Percentiles rank a stretch among this genome's conserved stretches.
phyloP scores from a whole-genome alignment of 2,888 invertebrate genomes.

The Plebejus anna region DNA sequence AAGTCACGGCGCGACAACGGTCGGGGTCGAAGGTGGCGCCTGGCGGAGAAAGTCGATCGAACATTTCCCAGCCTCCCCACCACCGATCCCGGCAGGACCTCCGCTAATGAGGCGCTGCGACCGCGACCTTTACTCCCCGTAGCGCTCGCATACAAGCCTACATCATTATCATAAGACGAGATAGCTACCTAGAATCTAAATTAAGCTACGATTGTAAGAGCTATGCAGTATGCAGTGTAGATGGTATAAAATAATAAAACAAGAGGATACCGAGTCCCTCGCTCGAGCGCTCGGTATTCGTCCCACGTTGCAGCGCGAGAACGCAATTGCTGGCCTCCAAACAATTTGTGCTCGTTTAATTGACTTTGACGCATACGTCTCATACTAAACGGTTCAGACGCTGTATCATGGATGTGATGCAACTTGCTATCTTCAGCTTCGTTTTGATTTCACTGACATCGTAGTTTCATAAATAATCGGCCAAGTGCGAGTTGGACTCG shows the following conservation, averaged over 20 bases:
- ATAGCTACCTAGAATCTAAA: background rate
- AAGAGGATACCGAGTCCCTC: background rate
- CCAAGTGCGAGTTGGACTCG: no score
- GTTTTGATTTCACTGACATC: background rate
- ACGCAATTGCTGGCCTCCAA: constrained; percentile 17
- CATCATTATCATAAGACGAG: no score
- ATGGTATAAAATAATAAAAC: background rate
- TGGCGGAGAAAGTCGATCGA: background rate
- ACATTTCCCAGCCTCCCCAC: background rate
- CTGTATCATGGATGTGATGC: background rate
- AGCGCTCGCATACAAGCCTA: background rate
- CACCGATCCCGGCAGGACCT: background rate
- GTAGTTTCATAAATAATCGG: background rate
- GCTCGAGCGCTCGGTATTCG: background rate
- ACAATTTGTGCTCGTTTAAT: constrained; percentile 11
- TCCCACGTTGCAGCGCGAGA: background rate
- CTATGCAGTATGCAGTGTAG: background rate
- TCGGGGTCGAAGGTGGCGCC: background rate
- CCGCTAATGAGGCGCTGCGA: background rate
- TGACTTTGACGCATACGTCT: constrained; percentile 15
- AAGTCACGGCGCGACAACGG: background rate
- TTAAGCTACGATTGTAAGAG: no score
- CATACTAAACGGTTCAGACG: constrained; percentile 3
- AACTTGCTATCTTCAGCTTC: background rate
- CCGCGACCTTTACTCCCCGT: background rate